A percentile compares a stretch with the other conserved stretches of the same genome.
Evolutionary conservation across 1,140 invertebrate genomes (phyloP).

Genomic region (Camponotus floridanus): DNA sequence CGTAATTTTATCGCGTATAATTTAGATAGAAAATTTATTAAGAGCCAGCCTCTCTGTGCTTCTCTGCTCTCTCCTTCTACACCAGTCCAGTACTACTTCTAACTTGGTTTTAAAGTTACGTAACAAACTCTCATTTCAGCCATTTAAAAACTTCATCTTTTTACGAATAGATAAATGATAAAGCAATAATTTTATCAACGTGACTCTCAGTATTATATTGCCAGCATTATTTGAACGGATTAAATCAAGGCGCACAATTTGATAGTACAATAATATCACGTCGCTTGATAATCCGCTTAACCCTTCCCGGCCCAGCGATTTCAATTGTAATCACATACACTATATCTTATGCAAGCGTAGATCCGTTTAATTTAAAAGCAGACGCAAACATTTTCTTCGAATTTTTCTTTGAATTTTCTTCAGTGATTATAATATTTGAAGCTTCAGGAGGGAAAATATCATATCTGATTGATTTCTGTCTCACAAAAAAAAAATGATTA

Average conservation of each 20-base stretch:
- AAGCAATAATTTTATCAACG: slow-evolving; percentile 26
- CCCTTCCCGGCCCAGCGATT: slow-evolving; percentile 48
- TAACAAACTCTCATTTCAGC: background rate
- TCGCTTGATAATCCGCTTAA: slow-evolving; percentile 63
- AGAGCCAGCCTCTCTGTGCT: background rate
- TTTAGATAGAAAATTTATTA: slow-evolving; percentile 14
- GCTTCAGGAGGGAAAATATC: too few relatives aligned
- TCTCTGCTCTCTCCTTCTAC: too few relatives aligned
- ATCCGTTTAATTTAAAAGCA: slow-evolving; percentile 51
- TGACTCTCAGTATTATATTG: slow-evolving; percentile 25
- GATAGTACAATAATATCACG: slow-evolving; percentile 63
- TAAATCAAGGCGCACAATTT: slow-evolving; percentile 64
- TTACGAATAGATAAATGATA: background rate
- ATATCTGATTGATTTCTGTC: background rate
- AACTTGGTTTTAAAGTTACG: background rate
- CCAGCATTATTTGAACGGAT: slow-evolving; percentile 44
- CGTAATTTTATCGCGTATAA: slow-evolving; percentile 44
- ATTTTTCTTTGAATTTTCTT: slow-evolving; percentile 19
- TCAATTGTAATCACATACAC: slow-evolving; percentile 58
- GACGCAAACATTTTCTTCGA: background rate
- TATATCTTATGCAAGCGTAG: slow-evolving; percentile 37
- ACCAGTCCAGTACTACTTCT: background rate
- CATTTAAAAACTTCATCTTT: background rate
- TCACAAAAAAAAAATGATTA: background rate
- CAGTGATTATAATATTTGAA: background rate